Evolutionary conservation across 2,113 vertebrate species (phyloP).

Genomic region (Mola mola): DNA sequence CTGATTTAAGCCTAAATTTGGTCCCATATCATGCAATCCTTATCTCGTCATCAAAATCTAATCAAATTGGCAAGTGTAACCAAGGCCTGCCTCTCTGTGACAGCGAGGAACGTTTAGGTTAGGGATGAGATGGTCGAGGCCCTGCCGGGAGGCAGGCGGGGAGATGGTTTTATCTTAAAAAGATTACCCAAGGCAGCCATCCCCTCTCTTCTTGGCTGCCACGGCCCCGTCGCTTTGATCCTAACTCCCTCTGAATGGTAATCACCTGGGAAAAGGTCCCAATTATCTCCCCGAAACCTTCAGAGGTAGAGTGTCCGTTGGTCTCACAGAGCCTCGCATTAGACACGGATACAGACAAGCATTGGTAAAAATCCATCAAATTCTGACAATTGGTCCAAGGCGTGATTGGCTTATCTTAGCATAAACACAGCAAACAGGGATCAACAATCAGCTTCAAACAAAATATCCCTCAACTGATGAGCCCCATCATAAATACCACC

Average conservation of each 20-base stretch:
- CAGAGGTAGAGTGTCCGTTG: slow-evolving; percentile 42
- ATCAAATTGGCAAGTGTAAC: slow-evolving; percentile 25
- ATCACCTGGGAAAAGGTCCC: slow-evolving; percentile 76
- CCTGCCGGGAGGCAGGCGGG: slow-evolving; percentile 3
- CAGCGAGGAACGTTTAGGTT: slow-evolving; percentile 40
- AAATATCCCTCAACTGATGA: no score
- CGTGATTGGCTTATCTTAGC: background rate
- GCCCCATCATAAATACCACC: no score
- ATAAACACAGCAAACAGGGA: background rate
- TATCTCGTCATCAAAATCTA: slow-evolving; percentile 34
- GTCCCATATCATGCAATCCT: slow-evolving; percentile 18
- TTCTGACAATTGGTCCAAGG: background rate
- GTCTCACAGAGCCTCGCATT: slow-evolving; percentile 31
- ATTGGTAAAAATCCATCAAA: no score
- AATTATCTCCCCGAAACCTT: slow-evolving; percentile 69
- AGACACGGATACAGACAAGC: slow-evolving; percentile 24
- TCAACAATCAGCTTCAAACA: no score
- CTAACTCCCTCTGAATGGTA: slow-evolving; percentile 69
- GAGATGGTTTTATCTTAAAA: slow-evolving; percentile 45
- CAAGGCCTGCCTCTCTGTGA: slow-evolving; percentile 17
- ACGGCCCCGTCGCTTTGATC: slow-evolving; percentile 63
- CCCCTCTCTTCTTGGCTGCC: slow-evolving; percentile 49
- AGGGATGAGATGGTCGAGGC: slow-evolving; percentile 8
- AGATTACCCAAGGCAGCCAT: slow-evolving; percentile 61
- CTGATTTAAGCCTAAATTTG: slow-evolving; percentile 20